Evolutionary conservation across 2,113 vertebrate genomes (phyloP), one percentile per base, ranked within the genome.

Genomic region (Ctenodactylus gundi): DNA sequence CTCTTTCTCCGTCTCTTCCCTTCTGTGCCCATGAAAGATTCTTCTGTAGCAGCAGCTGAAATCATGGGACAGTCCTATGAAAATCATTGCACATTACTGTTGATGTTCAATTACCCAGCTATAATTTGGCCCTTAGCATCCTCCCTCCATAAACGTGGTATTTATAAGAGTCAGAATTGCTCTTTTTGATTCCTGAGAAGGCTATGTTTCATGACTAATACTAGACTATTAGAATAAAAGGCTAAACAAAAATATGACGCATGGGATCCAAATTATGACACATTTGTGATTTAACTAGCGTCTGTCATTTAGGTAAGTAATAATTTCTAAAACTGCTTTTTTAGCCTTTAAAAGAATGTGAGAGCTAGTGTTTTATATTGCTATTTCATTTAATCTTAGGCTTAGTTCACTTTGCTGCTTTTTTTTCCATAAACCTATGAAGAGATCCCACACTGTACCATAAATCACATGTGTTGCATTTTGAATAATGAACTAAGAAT

Each of bases 41-140:
- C 78, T 53, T 49, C 51, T 75, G 25, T 31, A 31, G 25, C 57
- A 75, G 39, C 90, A 73, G 23, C 58, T 88, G 51, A 89, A 93
- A 78, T 58, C 62, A 68, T 41, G 25, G 27, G 27, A 23, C 51
- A 17, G 25, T 44, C 65, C 51, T 76, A 76, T 64, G 39, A 51
- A 91, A 51, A 70, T 65, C 85, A 23, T 57, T 67, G 7, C 41
- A 36, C 34, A 10, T 82, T 94, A 25, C 36, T 95, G 2, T 77
- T 76, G 84, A 49, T 64, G 62, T 80, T 64, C 90, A 62, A 70
- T 84, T 72, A 85, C 49, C 60, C 17, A 25, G 5, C 62, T 94
- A 65, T 88, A 88, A 70, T 92, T 83, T 89, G 49, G 81, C 76
- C 36, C 70, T 94, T 89, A 58, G 36, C 85, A 9, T 18, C 20